Percentiles rank a stretch among this genome's conserved stretches.
Evolutionary conservation across 2,888 invertebrate genomes (phyloP).

Genomic region (Hydraecia micacea): DNA sequence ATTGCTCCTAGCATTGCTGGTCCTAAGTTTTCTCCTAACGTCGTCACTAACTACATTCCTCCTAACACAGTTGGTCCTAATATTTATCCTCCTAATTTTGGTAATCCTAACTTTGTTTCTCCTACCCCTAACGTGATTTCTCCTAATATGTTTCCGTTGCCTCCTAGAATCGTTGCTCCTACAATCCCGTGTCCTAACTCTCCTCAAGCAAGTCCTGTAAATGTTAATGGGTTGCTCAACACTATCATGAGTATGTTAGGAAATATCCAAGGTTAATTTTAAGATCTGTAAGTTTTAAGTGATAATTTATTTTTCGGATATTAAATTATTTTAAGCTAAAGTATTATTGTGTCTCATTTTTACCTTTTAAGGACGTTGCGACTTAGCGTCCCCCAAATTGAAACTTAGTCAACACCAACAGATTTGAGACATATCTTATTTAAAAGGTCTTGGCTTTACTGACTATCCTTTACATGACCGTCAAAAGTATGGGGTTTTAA

Average conservation of each 20-base stretch:
- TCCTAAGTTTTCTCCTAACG: slow-evolving; percentile 39
- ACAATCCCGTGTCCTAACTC: slow-evolving; percentile 23
- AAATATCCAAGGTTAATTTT: slow-evolving; percentile 45
- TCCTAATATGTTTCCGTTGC: slow-evolving; percentile 20
- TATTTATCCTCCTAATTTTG: slow-evolving; percentile 36
- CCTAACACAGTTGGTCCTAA: slow-evolving; percentile 55
- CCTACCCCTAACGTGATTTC: slow-evolving; percentile 32
- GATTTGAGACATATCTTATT: no score
- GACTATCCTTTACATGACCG: no score
- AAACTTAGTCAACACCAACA: no score
- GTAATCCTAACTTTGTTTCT: slow-evolving; percentile 43
- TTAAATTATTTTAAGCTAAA: slow-evolving; percentile 33
- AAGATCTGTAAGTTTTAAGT: background rate
- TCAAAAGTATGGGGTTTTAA: no score
- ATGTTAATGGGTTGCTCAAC: slow-evolving; percentile 50
- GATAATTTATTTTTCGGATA: slow-evolving; percentile 15
- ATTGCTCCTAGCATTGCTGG: slow-evolving; percentile 31
- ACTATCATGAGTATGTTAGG: slow-evolving; percentile 55
- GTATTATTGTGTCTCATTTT: background rate
- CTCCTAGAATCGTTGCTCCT: slow-evolving; percentile 32
- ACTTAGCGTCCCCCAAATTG: no score
- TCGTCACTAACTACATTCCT: slow-evolving; percentile 42
- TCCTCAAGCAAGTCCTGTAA: slow-evolving; percentile 30
- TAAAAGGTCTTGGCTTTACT: no score
- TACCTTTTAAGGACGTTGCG: no score